Evolutionary conservation across 2,113 vertebrate species (phyloP), one percentile per base, ranked within the genome.

Genomic region (Ivindomyrus marchei): DNA sequence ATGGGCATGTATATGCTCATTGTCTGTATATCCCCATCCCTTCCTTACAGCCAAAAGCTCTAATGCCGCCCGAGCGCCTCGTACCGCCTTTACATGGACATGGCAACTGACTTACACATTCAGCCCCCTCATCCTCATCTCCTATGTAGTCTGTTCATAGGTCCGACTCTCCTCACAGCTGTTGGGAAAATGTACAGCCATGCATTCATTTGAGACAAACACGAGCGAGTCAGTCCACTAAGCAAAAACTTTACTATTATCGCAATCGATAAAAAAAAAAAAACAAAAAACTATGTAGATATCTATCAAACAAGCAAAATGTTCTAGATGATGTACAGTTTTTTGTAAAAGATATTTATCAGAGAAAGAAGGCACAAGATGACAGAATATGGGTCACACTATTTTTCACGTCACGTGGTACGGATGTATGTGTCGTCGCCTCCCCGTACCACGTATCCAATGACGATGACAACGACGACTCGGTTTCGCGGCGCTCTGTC

Each of bases 21-120:
- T 99, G 96, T 99, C 97, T 99, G 98, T 99, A 98, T 99, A 99
- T 99, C 97, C 98, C 98, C 98, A 98, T 99, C 98, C 98, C 98
- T 99, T 99, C 98, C 98, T 99, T 99, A 99, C 98, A 99, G 98
- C 98, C 97, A 97, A 98, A 99, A 99, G 97, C 97, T 97, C 97
- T 98, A 99, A 99, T 97, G 98, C 98, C 97, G 98, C 98, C 98
- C 99, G 98, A 99, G 98, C 97, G 98, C 98, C 99, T 97, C 97
- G 98, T 97, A 97, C 98, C 95, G 98, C 98, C 98, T 97, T 98
- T 98, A 98, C 98, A 99, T 99, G 98, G 98, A 99, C 98, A 99
- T 99, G 98, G 98, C 98, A 98, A 97, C 98, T 99, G 97, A 98
- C 98, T 98, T 98, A 98, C 97, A 98, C 98, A 96, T 96, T 99